Conservation (phyloP, 1,140 invertebrate genomes). For the Proctacanthus coquilletti region DNA sequence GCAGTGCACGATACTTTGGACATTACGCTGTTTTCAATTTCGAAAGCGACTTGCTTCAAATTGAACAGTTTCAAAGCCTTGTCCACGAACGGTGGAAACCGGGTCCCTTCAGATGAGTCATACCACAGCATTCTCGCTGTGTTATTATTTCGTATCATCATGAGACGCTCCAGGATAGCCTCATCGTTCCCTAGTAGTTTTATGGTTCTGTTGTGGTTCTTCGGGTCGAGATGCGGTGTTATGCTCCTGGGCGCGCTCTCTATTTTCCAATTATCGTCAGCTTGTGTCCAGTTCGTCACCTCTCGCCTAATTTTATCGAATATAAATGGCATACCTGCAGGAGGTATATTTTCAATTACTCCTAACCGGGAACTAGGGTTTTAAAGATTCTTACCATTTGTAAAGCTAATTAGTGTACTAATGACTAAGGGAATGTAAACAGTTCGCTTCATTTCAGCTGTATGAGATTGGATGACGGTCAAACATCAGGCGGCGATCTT, state of each 20-base stretch:
- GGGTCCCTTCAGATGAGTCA: slow-evolving; percentile 46
- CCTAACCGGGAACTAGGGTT: not conserved
- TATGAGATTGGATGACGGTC: too few species aligned
- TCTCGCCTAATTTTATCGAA: slow-evolving; percentile 18
- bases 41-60: slow-evolving; percentile 66
- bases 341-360: not conserved
- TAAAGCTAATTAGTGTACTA: not conserved
- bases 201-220: slow-evolving; percentile 29
- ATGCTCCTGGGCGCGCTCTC: slow-evolving; percentile 33
- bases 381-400: not conserved
- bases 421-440: not conserved
- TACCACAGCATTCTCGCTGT: slow-evolving; percentile 51
- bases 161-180: slow-evolving; percentile 35
- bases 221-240: slow-evolving; percentile 33
- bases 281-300: slow-evolving; percentile 37
- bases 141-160: slow-evolving; percentile 30
- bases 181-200: slow-evolving; percentile 31
- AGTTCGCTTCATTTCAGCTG: too few species aligned
- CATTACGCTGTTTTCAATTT: slow-evolving; percentile 80
- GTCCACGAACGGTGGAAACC: slow-evolving; percentile 60
- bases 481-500: too few species aligned
- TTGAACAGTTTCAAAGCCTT: slow-evolving; percentile 67
- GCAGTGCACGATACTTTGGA: slow-evolving; percentile 81
- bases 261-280: slow-evolving; percentile 36
- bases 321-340: slow-evolving; percentile 22